Percentiles rank a stretch among this genome's conserved stretches.
These are phyloP conservation scores for Phalacrocorax carbo DNA, from an alignment of 2,113 vertebrate species.

Conservation along the genomic window DNA sequence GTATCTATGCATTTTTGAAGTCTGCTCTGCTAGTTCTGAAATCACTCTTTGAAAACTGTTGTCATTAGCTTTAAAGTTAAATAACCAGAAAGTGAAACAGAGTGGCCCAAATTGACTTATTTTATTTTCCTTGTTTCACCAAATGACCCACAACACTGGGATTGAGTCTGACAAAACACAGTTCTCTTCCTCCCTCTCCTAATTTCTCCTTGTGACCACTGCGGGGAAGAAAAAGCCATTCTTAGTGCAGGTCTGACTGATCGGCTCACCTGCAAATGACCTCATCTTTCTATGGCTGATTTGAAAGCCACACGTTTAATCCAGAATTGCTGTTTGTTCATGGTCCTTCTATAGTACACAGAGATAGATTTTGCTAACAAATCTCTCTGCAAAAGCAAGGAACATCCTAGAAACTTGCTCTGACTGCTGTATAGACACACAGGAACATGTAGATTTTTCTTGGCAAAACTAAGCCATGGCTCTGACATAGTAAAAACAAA, in stretches of 20 bases:
- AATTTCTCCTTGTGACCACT: background rate
- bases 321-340: background rate
- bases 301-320: background rate
- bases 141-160: background rate
- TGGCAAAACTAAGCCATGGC: background rate
- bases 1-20: background rate
- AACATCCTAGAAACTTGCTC: background rate
- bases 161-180: background rate
- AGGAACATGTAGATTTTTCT: background rate
- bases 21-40: background rate
- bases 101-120: background rate
- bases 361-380: background rate
- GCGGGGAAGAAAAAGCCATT: background rate
- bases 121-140: background rate
- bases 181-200: background rate
- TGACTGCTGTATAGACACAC: background rate
- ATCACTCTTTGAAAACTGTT: background rate
- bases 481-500: background rate
- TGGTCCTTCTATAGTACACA: background rate
- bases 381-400: background rate
- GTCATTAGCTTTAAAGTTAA: background rate
- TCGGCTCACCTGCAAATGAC: background rate
- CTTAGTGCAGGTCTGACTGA: background rate
- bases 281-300: background rate
- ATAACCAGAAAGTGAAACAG: background rate